Evolutionary conservation across 2,797 vertebrate genomes (phyloP).

Genomic region (Sitta carolinensis): DNA sequence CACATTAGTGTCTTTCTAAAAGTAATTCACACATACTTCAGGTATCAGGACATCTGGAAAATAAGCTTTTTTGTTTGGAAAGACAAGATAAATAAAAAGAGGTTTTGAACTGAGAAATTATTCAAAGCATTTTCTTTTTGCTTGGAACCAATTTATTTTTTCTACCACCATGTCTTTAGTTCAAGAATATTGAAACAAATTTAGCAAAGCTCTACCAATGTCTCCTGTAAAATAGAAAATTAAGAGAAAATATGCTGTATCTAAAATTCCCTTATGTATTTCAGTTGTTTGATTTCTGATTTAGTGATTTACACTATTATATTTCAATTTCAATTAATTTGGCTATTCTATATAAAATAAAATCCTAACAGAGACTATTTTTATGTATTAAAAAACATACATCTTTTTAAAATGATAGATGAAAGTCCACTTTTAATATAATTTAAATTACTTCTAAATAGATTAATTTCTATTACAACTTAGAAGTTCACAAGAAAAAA

Average conservation of each 20-base stretch:
- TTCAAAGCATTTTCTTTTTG: background rate
- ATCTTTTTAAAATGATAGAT: accelerated
- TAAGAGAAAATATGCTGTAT: background rate
- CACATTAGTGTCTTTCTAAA: background rate
- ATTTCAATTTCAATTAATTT: background rate
- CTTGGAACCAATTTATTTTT: background rate
- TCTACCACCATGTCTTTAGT: background rate
- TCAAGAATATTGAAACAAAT: background rate
- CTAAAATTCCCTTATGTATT: background rate
- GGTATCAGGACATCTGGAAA: background rate
- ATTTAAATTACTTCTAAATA: background rate
- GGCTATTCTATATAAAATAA: background rate
- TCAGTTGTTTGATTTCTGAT: background rate
- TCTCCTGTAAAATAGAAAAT: background rate
- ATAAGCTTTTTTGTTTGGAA: background rate
- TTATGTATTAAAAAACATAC: accelerated
- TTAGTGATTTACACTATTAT: background rate
- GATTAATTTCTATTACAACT: background rate
- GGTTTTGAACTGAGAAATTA: background rate
- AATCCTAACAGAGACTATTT: background rate
- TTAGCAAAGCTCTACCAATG: background rate
- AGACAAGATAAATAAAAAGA: background rate
- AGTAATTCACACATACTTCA: background rate
- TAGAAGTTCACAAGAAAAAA: background rate
- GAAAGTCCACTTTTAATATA: background rate